phyloP scores from a whole-genome alignment of 2,797 vertebrate genomes.

The Manis crassicaudata region DNA sequence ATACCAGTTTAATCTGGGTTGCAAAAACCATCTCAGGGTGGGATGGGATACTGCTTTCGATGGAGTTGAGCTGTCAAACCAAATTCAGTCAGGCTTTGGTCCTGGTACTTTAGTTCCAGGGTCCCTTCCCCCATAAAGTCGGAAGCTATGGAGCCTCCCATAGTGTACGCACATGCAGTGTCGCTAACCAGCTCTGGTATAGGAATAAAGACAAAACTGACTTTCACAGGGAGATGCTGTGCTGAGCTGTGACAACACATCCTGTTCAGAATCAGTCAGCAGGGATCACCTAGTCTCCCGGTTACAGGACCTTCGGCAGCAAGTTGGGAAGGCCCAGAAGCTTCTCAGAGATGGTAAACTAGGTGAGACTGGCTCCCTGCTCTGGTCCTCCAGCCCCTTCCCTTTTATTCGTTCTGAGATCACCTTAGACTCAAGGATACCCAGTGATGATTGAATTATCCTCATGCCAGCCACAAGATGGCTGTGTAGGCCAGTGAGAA shows the following conservation, averaged over 20 bases:
- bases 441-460: conserved; percentile 25
- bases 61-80: neutral
- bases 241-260: conserved; percentile 80
- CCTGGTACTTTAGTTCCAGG: neutral
- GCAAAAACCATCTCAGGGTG: neutral
- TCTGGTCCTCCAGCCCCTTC: neutral
- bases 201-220: conserved; percentile 43
- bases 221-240: conserved; percentile 81
- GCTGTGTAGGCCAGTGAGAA: conserved; percentile 78
- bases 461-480: conserved; percentile 82
- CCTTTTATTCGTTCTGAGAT: conserved; percentile 45
- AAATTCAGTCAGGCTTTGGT: neutral
- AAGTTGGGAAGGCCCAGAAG: conserved; percentile 83
- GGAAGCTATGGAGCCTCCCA: neutral
- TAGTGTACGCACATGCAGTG: neutral
- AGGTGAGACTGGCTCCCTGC: conserved; percentile 84
- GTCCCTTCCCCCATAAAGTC: neutral
- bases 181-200: neutral
- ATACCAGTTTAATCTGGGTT: neutral
- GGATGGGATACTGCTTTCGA: neutral
- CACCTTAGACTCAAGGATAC: neutral
- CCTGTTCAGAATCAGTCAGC: conserved; percentile 75
- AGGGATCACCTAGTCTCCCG: conserved; percentile 70
- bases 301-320: conserved; percentile 85
- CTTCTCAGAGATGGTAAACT: conserved; percentile 86